Base-by-base conservation (phyloP, 1,140 invertebrate genomes). In the Drosophila tristis region DNA sequence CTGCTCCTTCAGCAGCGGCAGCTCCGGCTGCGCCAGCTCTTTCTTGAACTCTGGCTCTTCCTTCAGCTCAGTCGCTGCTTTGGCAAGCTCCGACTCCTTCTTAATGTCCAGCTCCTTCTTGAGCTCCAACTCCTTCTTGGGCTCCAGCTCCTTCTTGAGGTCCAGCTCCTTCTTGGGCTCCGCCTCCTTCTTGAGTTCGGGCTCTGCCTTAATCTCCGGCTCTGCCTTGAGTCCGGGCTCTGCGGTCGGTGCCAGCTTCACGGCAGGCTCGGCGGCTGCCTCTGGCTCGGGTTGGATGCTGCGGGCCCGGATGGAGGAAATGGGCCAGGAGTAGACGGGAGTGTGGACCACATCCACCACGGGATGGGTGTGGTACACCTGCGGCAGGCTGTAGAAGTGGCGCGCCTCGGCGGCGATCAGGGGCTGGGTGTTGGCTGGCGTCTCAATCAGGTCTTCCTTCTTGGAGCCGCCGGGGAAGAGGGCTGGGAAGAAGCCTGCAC, bases 261-360 rank as follows among this genome's bases (percentile, higher is more conserved):
- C 50, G 39, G 23, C 29, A 1, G 50, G 23, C 3, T 70, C 68
- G 74, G 57, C 25, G 54, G 60, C 45, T 47, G 64, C 16, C 68
- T 74, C 58, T 15, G 47, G 2, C 13, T 89, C 80, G 4, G 73
- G 50, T 25, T 79, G 63, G 50, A 91, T 71, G 67, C 90, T 91
- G 48, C 90, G 86, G 4, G 90, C 90, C 13, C 89, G 81, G n/a
- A 91, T 90, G 23, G 87, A 68, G 0, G 82, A 64, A 31, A 91
- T 81, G 54, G 90, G 90, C 55, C 74, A 75, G 9, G 90, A 72
- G 50, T 90, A 90, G 48, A 90, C 80, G 0, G 85, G 79, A 0
- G 70, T 48, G 25, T 84, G 86, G 0, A 91, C 74, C 20, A 89
- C 85, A 68, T 91, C 90, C 20, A 90, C 90, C 8, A 90, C 86